These are phyloP conservation scores for Hoplodrina ambigua DNA, from an alignment of 2,888 invertebrate species.

Conservation along the genomic window DNA sequence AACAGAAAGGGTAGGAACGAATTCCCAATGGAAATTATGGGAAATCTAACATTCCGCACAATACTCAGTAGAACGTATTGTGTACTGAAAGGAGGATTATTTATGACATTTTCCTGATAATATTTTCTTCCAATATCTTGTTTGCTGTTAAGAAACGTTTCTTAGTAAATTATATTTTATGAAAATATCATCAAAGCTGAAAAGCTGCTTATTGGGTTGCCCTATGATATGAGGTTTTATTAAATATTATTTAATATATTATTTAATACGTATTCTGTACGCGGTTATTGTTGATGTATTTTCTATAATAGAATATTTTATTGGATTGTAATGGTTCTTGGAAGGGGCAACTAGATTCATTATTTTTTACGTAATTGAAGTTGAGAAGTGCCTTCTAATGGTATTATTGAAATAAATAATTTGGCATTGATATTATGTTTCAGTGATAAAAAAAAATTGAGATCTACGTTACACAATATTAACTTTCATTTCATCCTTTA, in stretches of 20 bases:
- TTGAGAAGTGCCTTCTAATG: too few species aligned
- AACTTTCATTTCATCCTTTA: too few species aligned
- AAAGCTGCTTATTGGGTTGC: constrained; percentile 12
- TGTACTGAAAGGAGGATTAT: constrained; percentile 53
- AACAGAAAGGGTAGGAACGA: constrained; percentile 22
- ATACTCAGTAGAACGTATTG: constrained; percentile 56
- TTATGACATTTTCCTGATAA: constrained; percentile 44
- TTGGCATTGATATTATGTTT: too few species aligned
- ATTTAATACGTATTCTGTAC: too few species aligned
- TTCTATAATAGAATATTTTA: too few species aligned
- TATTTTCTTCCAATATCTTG: constrained; percentile 39
- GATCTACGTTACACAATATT: too few species aligned
- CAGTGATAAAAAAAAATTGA: too few species aligned
- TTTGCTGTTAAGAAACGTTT: constrained; percentile 26
- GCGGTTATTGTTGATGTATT: too few species aligned
- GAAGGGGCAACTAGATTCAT: too few species aligned
- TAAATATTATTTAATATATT: background rate
- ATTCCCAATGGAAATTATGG: constrained; percentile 68
- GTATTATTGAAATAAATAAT: too few species aligned
- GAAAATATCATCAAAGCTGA: constrained; percentile 11
- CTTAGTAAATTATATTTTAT: constrained; percentile 15
- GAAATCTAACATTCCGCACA: constrained; percentile 51
- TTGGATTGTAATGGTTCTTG: too few species aligned
- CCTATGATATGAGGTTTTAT: constrained; percentile 4
- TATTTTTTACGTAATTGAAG: too few species aligned